These are phyloP conservation scores for Axea sp. DNA, from an alignment of 2,888 invertebrate species.

Conservation along the genomic window DNA sequence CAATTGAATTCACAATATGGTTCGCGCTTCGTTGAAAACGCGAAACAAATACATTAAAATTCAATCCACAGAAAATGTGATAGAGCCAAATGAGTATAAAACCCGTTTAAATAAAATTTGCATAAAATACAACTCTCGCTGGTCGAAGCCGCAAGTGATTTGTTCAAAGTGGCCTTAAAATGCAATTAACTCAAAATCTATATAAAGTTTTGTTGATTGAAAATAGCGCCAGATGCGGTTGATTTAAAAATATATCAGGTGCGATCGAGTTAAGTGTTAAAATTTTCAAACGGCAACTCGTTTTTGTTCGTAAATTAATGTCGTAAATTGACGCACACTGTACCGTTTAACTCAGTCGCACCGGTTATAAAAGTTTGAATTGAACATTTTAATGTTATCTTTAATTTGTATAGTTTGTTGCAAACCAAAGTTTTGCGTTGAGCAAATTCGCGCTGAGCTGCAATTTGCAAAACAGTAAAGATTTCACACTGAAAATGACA, in stretches of 20 bases:
- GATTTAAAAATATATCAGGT: slow-evolving; percentile 25
- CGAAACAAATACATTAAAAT: slow-evolving; percentile 39
- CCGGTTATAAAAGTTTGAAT: no score
- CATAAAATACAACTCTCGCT: slow-evolving; percentile 8
- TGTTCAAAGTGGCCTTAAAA: slow-evolving; percentile 30
- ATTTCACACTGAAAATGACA: slow-evolving; percentile 13
- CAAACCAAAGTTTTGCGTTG: no score
- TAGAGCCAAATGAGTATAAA: slow-evolving; percentile 36
- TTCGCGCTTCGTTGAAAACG: neutral
- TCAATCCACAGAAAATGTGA: slow-evolving; percentile 19
- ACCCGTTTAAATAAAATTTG: slow-evolving; percentile 36
- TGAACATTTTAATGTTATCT: no score
- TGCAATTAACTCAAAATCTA: slow-evolving; percentile 23
- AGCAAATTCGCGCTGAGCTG: no score
- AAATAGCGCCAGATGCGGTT: slow-evolving; percentile 23
- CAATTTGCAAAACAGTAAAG: slow-evolving; percentile 5
- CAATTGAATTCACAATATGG: slow-evolving; percentile 8
- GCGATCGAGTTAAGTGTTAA: slow-evolving; percentile 3
- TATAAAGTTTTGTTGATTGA: slow-evolving; percentile 24
- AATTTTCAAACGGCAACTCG: neutral
- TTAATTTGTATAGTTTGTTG: no score
- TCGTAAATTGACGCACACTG: no score
- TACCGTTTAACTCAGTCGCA: no score
- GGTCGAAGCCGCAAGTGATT: slow-evolving; percentile 14
- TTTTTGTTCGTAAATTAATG: slow-evolving; percentile 1